Percentiles rank a stretch among this genome's conserved stretches.
Evolutionary conservation across 1,140 invertebrate genomes (phyloP).

Genomic region (Ips nitidus): DNA sequence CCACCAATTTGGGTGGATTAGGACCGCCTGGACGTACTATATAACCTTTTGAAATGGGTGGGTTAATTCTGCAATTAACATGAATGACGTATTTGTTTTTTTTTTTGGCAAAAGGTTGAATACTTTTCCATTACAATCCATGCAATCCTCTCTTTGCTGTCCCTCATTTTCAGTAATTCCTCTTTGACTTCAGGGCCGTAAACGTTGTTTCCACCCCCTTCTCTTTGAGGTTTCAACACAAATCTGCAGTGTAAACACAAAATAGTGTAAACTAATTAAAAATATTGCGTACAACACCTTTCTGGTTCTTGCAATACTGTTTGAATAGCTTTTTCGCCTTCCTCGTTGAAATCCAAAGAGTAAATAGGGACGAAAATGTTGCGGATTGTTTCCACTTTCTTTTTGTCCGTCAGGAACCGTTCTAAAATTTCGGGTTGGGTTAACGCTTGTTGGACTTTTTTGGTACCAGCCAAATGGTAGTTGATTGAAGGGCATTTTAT

Average conservation of each 20-base stretch:
- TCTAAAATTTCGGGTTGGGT: slow-evolving; percentile 71
- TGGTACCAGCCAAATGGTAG: slow-evolving; percentile 82
- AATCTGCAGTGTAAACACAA: slow-evolving; percentile 56
- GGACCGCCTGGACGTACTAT: slow-evolving; percentile 69
- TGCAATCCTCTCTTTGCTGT: slow-evolving; percentile 71
- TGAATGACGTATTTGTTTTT: too few relatives aligned
- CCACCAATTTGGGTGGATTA: slow-evolving; percentile 57
- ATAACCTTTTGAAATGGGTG: slow-evolving; percentile 79
- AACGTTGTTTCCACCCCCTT: slow-evolving; percentile 96
- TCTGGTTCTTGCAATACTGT: slow-evolving; percentile 81
- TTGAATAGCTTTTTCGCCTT: slow-evolving; percentile 75
- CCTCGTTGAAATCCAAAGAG: slow-evolving; percentile 80
- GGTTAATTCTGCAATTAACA: slow-evolving; percentile 60
- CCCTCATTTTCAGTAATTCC: slow-evolving; percentile 64
- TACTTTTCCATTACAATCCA: slow-evolving; percentile 93
- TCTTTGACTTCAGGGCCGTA: slow-evolving; percentile 81
- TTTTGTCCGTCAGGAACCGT: slow-evolving; percentile 67
- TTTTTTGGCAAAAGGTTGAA: neutral
- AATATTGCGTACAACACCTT: slow-evolving; percentile 44
- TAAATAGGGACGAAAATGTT: slow-evolving; percentile 90
- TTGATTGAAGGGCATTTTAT: slow-evolving; percentile 97
- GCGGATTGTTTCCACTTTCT: slow-evolving; percentile 60
- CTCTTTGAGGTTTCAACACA: slow-evolving; percentile 96
- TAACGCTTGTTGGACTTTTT: slow-evolving; percentile 89
- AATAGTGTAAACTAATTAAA: too few relatives aligned